Percentiles rank a stretch among this genome's conserved stretches.
Evolutionary conservation across 2,888 invertebrate genomes (phyloP).

Genomic region (Eupithecia vulgata): DNA sequence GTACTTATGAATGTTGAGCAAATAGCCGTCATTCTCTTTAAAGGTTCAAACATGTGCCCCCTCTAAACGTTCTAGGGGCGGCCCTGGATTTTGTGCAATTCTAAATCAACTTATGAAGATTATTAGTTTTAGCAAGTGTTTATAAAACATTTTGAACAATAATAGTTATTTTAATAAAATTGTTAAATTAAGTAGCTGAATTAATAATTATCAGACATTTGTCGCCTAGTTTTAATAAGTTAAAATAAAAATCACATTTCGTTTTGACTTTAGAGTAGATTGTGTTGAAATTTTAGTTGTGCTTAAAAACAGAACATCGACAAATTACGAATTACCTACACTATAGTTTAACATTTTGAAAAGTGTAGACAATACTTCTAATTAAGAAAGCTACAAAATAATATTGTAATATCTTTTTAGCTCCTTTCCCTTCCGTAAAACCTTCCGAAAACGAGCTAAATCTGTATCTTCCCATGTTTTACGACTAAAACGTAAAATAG

Average conservation of each 20-base stretch:
- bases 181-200: constrained; percentile 15
- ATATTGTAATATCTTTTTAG: constrained; percentile 11
- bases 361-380: background rate
- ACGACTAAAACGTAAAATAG: constrained; percentile 35
- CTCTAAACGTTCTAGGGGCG: background rate
- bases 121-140: constrained; percentile 50
- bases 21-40: background rate
- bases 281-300: background rate
- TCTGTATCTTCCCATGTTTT: constrained; percentile 20
- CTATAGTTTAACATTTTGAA: constrained; percentile 14
- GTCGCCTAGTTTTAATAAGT: constrained; percentile 18
- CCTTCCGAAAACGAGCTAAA: constrained; percentile 17
- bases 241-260: constrained; percentile 12
- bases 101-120: constrained; percentile 56
- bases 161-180: constrained; percentile 25
- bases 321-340: constrained; percentile 52
- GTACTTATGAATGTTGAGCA: background rate
- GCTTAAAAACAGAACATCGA: constrained; percentile 53
- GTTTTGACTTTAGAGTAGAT: background rate
- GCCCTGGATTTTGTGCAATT: constrained; percentile 32
- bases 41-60: background rate
- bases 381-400: constrained; percentile 3
- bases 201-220: constrained; percentile 19
- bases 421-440: background rate
- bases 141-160: constrained; percentile 43